Evolutionary conservation across 1,140 invertebrate species (phyloP).

Genomic region (Cephus cinctus): DNA sequence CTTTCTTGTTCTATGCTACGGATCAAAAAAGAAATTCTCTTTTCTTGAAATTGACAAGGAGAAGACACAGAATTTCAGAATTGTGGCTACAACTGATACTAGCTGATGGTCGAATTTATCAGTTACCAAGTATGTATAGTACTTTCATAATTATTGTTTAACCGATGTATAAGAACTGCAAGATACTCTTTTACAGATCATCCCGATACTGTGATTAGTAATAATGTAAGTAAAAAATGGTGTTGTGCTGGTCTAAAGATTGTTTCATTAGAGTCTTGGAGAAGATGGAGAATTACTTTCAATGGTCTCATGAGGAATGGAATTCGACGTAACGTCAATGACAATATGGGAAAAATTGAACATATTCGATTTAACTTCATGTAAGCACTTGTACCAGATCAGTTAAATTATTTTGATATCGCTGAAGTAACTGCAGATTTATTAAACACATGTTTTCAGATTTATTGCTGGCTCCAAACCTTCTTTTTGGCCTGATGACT

Average conservation of each 20-base stretch:
- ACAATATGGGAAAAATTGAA: slow-evolving; percentile 41
- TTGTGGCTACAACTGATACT: slow-evolving; percentile 51
- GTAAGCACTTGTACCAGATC: slow-evolving; percentile 39
- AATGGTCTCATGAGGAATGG: slow-evolving; percentile 60
- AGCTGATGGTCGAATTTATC: slow-evolving; percentile 52
- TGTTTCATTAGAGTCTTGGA: slow-evolving; percentile 56
- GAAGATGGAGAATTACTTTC: slow-evolving; percentile 59
- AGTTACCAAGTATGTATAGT: slow-evolving; percentile 52
- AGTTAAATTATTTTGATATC: neutral
- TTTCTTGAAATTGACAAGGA: slow-evolving; percentile 46
- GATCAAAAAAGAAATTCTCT: slow-evolving; percentile 50
- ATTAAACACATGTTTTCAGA: slow-evolving; percentile 41
- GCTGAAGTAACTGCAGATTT: slow-evolving; percentile 2
- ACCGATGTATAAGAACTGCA: neutral
- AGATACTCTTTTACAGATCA: slow-evolving; percentile 32
- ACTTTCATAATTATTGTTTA: slow-evolving; percentile 19
- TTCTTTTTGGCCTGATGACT: slow-evolving; percentile 53
- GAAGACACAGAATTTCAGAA: slow-evolving; percentile 43
- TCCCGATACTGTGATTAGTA: slow-evolving; percentile 47
- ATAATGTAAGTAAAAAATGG: slow-evolving; percentile 47
- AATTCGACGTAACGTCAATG: slow-evolving; percentile 21
- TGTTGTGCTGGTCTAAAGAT: slow-evolving; percentile 60
- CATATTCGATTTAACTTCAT: slow-evolving; percentile 55
- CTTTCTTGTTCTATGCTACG: slow-evolving; percentile 42
- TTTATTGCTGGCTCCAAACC: slow-evolving; percentile 59